phyloP scores from a whole-genome alignment of 1,140 invertebrate genomes.

The Tribolium castaneum region DNA sequence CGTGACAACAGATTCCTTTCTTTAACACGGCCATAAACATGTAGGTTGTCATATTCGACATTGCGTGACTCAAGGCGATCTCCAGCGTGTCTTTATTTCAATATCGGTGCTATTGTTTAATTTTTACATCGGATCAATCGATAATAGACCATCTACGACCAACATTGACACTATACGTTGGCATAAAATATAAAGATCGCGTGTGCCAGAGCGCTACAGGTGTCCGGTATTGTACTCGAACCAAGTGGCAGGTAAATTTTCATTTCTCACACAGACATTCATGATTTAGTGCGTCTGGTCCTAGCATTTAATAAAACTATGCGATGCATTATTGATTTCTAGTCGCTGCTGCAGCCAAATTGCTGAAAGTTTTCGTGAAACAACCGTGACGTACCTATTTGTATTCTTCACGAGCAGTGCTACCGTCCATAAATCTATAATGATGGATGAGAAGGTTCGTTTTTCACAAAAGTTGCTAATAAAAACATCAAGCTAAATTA shows the following conservation, averaged over 20 bases:
- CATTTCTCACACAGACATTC: too few species aligned
- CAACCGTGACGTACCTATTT: constrained; percentile 1
- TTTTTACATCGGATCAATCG: constrained; percentile 11
- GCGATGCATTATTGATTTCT: too few species aligned
- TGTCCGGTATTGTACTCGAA: constrained; percentile 30
- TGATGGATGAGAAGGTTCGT: constrained; percentile 41
- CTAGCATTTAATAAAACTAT: too few species aligned
- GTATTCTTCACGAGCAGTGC: not conserved
- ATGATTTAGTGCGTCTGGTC: constrained; percentile 46
- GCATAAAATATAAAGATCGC: constrained; percentile 33
- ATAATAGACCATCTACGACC: constrained; percentile 47
- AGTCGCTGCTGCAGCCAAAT: not conserved
- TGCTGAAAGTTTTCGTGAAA: not conserved
- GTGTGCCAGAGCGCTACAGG: constrained; percentile 48
- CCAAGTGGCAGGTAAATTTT: too few species aligned
- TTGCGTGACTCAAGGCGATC: constrained; percentile 23
- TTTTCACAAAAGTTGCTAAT: constrained; percentile 19
- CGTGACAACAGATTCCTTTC: constrained; percentile 55
- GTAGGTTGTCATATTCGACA: constrained; percentile 50
- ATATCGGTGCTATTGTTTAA: constrained; percentile 27
- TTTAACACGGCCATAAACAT: constrained; percentile 58
- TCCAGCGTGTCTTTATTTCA: constrained; percentile 15
- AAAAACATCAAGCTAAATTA: constrained; percentile 35
- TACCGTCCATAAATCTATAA: constrained; percentile 40
- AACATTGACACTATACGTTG: constrained; percentile 17